A percentile compares a stretch with the other conserved stretches of the same genome.
phyloP scores from a whole-genome alignment of 2,797 vertebrate genomes.

The Crocidura indochinensis region DNA sequence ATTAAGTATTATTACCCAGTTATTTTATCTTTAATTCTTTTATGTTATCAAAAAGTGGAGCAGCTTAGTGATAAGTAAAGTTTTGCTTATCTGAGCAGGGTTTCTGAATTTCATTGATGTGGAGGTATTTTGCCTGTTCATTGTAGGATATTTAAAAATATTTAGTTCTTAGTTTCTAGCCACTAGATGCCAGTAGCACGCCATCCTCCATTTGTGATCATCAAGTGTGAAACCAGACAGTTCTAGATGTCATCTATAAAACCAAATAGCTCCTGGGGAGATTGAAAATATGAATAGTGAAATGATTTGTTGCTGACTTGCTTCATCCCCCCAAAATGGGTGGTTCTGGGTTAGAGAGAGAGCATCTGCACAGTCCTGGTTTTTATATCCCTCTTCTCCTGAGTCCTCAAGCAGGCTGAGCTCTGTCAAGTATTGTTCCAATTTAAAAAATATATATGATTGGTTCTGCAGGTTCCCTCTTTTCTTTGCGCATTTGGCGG shows the following conservation, averaged over 20 bases:
- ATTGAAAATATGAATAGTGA: constrained; percentile 55
- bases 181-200: not conserved
- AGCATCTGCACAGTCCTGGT: no score
- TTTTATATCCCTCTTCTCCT: no score
- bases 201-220: not conserved
- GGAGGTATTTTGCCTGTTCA: not conserved
- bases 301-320: constrained; percentile 21
- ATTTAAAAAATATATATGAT: no score
- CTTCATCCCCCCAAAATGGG: not conserved
- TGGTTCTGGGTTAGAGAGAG: not conserved
- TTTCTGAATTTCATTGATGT: constrained; percentile 38
- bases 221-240: constrained; percentile 45
- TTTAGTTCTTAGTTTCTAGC: constrained; percentile 6
- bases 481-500: no score
- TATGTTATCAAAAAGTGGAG: constrained; percentile 62
- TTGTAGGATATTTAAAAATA: constrained; percentile 46
- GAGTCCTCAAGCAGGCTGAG: no score
- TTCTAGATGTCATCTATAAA: not conserved
- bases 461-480: no score
- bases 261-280: not conserved
- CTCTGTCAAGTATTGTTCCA: no score
- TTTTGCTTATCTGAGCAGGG: constrained; percentile 53
- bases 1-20: constrained; percentile 7
- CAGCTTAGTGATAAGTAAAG: constrained; percentile 34
- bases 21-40: constrained; percentile 64